A percentile compares a stretch with the other conserved stretches of the same genome.
Evolutionary conservation across 2,113 vertebrate species (phyloP).

Genomic region (Antennarius striatus): DNA sequence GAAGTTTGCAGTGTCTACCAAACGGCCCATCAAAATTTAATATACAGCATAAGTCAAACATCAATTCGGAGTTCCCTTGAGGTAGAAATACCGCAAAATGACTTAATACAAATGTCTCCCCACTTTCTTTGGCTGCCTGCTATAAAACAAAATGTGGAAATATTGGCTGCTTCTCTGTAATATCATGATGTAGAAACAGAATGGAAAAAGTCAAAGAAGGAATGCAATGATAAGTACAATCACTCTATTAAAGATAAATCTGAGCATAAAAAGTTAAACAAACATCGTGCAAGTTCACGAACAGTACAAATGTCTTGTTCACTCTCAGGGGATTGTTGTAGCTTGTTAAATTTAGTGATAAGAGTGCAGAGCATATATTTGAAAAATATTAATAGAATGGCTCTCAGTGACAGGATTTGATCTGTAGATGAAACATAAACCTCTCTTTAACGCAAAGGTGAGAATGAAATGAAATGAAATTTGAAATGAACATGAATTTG

Average conservation of each 20-base stretch:
- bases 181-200: conserved; percentile 11
- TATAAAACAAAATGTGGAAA: conserved; percentile 16
- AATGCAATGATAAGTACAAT: conserved; percentile 5
- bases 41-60: conserved; percentile 14
- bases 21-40: conserved; percentile 10
- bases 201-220: not conserved
- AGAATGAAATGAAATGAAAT: too few relatives aligned
- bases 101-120: not conserved
- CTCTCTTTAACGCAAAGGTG: too few relatives aligned
- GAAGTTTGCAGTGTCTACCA: conserved; percentile 5
- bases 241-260: conserved; percentile 11
- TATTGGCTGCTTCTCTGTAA: conserved; percentile 15
- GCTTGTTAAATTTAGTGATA: not conserved
- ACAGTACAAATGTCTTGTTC: not conserved
- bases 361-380: not conserved
- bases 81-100: conserved; percentile 2
- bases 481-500: too few relatives aligned
- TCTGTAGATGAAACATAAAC: not conserved
- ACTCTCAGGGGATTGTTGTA: conserved; percentile 1
- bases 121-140: conserved; percentile 17
- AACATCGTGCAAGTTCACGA: conserved; percentile 21
- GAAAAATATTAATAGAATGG: not conserved
- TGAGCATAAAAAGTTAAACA: conserved; percentile 36
- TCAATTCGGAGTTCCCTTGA: conserved; percentile 1
- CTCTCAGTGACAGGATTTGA: not conserved